phyloP scores from a whole-genome alignment of 2,113 vertebrate genomes.

The Paramormyrops kingsleyae region DNA sequence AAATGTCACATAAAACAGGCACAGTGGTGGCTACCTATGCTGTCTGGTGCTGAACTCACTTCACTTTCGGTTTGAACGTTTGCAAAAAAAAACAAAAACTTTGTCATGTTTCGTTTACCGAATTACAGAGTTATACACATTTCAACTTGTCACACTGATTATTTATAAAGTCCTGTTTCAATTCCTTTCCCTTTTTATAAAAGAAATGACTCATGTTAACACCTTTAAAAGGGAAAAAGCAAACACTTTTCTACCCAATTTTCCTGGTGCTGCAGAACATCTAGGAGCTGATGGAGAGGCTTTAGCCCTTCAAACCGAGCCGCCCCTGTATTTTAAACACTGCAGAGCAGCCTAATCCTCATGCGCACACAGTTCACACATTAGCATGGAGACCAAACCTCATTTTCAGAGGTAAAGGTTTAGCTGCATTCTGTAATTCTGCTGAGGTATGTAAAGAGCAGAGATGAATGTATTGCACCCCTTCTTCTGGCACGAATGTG shows the following conservation, averaged over 20 bases:
- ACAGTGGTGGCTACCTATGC: not conserved
- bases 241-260: not conserved
- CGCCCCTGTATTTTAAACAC: not conserved
- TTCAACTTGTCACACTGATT: not conserved
- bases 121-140: not conserved
- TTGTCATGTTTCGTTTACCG: not conserved
- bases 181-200: not conserved
- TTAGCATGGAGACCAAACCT: not conserved
- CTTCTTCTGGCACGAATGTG: not conserved
- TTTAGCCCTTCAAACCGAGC: not conserved
- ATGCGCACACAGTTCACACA: not conserved
- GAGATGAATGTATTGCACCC: not conserved
- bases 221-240: not conserved
- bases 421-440: not conserved
- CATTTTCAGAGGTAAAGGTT: not conserved
- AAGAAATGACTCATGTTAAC: not conserved
- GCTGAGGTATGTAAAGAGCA: not conserved
- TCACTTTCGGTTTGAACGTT: not conserved
- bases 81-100: not conserved
- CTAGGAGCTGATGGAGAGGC: not conserved
- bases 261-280: not conserved
- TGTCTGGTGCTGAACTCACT: not conserved
- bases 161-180: not conserved
- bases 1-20: not conserved
- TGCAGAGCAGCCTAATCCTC: not conserved